Base-by-base conservation (phyloP, 2,888 invertebrate genomes). In the Lobophora halterata region DNA sequence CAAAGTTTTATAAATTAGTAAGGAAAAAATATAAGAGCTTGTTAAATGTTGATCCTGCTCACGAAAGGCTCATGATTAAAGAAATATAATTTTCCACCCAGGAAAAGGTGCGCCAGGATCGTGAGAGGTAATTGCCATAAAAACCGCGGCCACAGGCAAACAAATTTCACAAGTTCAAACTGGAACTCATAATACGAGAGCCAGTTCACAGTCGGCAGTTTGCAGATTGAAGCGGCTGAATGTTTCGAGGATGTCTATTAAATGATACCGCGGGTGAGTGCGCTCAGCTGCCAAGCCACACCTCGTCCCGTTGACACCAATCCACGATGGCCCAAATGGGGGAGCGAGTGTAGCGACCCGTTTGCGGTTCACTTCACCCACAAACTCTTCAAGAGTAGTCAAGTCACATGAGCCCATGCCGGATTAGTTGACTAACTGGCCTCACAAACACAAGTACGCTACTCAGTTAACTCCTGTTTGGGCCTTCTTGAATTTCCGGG, bases 311-410 rank as follows among this genome's bases (percentile, higher is more conserved):
- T 58, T 72, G 68, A 71, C 72, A 71, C 63, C 54, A 47, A 67
- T 71, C 61, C 64, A 61, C 26, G 58, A 65, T 75, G 77, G 76
- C 75, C 78, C 61, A 72, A 66, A 76, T 76, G 65, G 53, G 58
- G 57, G 48, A 55, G 54, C 23, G 3, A 17, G 6, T 17, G 1
- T 17, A 5, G 37, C 60, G 68, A 69, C 65, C 68, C 61, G 66
- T 71, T 74, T 65, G 60, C 60, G 59, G 65, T 72, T 66, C 71
- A 65, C 64, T 71, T 64, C 60, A 61, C 49, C 24, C 46, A 51
- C 62, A 55, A 65, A 67, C 60, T 62, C 61, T 55, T 56, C 55
- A 58, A 61, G n/a, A n/a, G n/a, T n/a, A 54, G 38, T 36, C 41
- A 30, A 52, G 45, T 55, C 49, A 49, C 49, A 49, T 53, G 50